Evolutionary conservation across 2,113 vertebrate genomes (phyloP), one percentile per base, ranked within the genome.

Genomic region (Tichodroma muraria): DNA sequence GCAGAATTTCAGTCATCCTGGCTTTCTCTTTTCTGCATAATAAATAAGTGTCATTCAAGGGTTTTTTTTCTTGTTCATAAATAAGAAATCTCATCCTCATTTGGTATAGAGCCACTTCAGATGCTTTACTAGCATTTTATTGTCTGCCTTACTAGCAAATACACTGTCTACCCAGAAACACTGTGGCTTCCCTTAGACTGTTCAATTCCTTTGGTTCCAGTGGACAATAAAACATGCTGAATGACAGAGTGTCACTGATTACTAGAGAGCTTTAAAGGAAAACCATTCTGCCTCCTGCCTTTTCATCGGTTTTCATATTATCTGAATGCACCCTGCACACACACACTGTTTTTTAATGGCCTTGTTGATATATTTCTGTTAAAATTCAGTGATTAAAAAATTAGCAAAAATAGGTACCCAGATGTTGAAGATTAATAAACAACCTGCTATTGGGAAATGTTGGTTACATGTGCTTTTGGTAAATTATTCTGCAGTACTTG

Each of bases 161-260:
- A 57, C 9, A 7, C 59, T 92, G 75, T 57, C 78, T 91, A 2
- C 73, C 35, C 13, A 11, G 86, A 91, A 91, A 52, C 71, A 77
- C 75, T 72, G 66, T 77, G 84, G 54, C 81, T 94, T 95, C 78
- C 78, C 44, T 93, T 79, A 73, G 89, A 57, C 78, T 16, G 2
- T 91, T 85, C 79, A 85, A 33, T 95, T 91, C 38, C 75, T 91
- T 85, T 88, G 79, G 37, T 80, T 85, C 79, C 87, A 89, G 79
- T 90, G 82, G 66, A 82, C 90, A 96, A 71, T 95, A 88, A 93
- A 94, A 64, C 68, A 83, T 50, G 35, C 75, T 85, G 79, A 95
- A 90, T 88, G 81, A 95, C 91, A 91, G 79, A 2, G 0, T 93
- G 89, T 60, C 89, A 93, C 69, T 92, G 86, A 57, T 76, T 77